A percentile compares a stretch with the other conserved stretches of the same genome.
phyloP scores from a whole-genome alignment of 2,888 invertebrate genomes.

The Pristionchus exspectatus region DNA sequence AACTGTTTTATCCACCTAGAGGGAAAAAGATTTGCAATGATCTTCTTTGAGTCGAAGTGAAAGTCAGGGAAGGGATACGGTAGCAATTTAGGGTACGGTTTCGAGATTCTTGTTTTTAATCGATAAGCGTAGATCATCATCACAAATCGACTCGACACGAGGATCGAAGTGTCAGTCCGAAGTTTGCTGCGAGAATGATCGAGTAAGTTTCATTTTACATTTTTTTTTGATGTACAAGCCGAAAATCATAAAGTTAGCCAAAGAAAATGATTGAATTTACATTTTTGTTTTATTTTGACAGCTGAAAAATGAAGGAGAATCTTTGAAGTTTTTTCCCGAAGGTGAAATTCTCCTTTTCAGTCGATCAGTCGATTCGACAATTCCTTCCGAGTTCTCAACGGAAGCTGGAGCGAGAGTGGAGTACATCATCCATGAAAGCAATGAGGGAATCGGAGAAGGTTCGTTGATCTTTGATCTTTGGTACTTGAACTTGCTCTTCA shows the following conservation, averaged over 20 bases:
- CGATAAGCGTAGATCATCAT: slow-evolving; percentile 29
- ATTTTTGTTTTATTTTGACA: too few relatives aligned
- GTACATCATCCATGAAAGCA: slow-evolving; percentile 70
- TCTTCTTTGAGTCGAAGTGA: too few relatives aligned
- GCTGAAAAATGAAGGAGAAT: too few relatives aligned
- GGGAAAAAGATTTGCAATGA: too few relatives aligned
- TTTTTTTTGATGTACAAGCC: background rate
- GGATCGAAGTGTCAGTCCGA: slow-evolving; percentile 60
- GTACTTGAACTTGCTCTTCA: background rate
- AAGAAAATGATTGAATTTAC: background rate
- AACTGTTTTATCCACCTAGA: too few relatives aligned
- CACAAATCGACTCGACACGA: slow-evolving; percentile 12
- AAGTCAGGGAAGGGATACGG: background rate
- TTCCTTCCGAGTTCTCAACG: background rate
- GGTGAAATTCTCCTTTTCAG: background rate
- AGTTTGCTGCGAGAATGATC: slow-evolving; percentile 66
- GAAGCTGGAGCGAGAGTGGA: slow-evolving; percentile 59
- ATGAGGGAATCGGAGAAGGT: background rate
- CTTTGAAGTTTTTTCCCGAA: too few relatives aligned
- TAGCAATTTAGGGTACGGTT: background rate
- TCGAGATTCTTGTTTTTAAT: background rate
- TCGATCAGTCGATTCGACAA: background rate
- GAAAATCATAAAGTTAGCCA: too few relatives aligned
- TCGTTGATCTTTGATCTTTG: background rate
- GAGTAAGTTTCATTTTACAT: slow-evolving; percentile 55